Conservation (phyloP, 2,888 invertebrate species). For the Clitarchus hookeri region DNA sequence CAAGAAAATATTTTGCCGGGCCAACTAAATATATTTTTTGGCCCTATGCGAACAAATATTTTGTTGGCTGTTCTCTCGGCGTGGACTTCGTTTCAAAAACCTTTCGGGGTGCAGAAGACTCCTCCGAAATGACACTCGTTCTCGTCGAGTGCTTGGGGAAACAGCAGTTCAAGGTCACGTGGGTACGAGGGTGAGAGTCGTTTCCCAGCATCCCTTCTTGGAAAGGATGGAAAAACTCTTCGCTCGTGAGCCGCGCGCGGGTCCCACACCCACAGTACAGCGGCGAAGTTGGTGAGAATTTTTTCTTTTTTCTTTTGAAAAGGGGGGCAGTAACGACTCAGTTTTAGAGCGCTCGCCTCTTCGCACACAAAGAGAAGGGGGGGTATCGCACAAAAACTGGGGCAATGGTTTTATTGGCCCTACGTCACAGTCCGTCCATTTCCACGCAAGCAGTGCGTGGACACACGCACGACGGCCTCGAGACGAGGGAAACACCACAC, state of each 20-base stretch:
- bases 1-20: too few relatives aligned
- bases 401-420: neutral
- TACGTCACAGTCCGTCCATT: neutral
- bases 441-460: neutral
- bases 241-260: neutral
- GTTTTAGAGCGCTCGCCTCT: neutral
- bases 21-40: too few relatives aligned
- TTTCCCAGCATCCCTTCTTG: conserved; percentile 3
- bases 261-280: neutral
- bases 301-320: neutral
- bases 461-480: too few relatives aligned
- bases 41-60: too few relatives aligned
- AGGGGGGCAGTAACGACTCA: neutral
- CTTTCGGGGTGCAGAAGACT: too few relatives aligned
- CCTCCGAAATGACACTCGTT: neutral
- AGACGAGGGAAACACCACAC: too few relatives aligned
- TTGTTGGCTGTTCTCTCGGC: too few relatives aligned
- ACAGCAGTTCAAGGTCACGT: neutral
- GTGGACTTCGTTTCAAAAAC: too few relatives aligned
- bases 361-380: neutral
- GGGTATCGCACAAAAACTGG: neutral
- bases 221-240: neutral
- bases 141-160: neutral
- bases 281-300: neutral
- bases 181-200: neutral